phyloP scores from a whole-genome alignment of 2,797 vertebrate genomes.

The Crenuchus spilurus region DNA sequence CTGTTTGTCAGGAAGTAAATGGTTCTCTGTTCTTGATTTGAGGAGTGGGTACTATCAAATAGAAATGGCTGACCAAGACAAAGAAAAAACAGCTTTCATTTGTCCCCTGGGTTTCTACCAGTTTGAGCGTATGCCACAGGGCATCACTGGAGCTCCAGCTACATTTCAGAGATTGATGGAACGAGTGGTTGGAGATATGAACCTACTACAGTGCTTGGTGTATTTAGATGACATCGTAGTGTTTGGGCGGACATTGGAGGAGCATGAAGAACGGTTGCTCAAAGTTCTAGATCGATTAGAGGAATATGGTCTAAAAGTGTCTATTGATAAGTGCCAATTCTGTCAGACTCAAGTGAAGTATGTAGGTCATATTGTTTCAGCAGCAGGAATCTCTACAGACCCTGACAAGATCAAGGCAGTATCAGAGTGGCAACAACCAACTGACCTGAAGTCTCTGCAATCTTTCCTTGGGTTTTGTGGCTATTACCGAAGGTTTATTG shows the following conservation, averaged over 20 bases:
- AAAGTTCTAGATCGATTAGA: constrained; percentile 4
- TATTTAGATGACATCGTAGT: not conserved
- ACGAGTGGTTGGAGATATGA: constrained; percentile 12
- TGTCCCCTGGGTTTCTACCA: too few relatives aligned
- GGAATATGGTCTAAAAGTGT: constrained; percentile 16
- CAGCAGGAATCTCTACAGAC: not conserved
- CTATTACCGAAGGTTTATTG: constrained; percentile 17
- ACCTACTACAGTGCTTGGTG: not conserved
- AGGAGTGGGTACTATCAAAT: constrained; percentile 7
- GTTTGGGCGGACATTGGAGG: constrained; percentile 2
- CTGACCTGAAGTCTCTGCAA: not conserved
- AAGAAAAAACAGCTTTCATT: constrained; percentile 7
- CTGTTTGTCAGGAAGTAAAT: not conserved
- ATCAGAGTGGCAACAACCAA: not conserved
- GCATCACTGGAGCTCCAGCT: too few relatives aligned
- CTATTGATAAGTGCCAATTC: constrained; percentile 14
- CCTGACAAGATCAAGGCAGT: not conserved
- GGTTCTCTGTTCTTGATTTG: constrained; percentile 11
- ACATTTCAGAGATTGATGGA: too few relatives aligned
- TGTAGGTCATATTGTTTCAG: not conserved
- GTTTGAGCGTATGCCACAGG: too few relatives aligned
- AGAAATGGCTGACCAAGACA: constrained; percentile 9
- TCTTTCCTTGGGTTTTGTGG: constrained; percentile 32
- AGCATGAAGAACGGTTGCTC: constrained; percentile 10
- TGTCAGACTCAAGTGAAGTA: constrained; percentile 1